phyloP scores from a whole-genome alignment of 2,113 vertebrate species.

The Todiramphus saurophagus region DNA sequence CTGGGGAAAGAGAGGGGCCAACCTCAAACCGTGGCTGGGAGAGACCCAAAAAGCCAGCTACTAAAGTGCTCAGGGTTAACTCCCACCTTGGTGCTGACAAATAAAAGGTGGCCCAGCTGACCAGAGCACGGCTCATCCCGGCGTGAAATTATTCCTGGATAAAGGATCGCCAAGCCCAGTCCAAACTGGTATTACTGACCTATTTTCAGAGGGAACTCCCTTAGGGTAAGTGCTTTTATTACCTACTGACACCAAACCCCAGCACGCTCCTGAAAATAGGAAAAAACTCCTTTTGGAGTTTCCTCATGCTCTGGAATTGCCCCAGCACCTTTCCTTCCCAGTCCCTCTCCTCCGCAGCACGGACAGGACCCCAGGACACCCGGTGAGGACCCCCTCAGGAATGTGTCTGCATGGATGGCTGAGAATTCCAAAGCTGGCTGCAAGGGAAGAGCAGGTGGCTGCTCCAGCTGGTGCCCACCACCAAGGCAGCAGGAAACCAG shows the following conservation, averaged over 20 bases:
- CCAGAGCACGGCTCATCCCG: neutral
- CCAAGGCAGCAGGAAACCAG: neutral
- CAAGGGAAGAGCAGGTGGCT: neutral
- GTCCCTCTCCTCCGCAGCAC: neutral
- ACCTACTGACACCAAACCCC: neutral
- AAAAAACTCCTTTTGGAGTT: neutral
- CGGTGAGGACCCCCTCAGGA: neutral
- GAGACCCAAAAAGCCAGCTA: fast-evolving
- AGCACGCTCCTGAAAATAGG: neutral
- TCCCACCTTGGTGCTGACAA: neutral
- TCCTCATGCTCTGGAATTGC: neutral
- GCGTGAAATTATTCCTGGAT: neutral
- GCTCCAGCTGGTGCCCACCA: neutral
- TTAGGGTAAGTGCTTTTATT: neutral
- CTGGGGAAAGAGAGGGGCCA: neutral
- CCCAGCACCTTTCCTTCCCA: fast-evolving
- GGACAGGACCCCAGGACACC: fast-evolving
- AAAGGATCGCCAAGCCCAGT: neutral
- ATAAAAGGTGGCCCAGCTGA: neutral
- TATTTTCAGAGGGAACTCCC: neutral
- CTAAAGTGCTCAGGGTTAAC: too few species aligned
- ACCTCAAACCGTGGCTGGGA: neutral
- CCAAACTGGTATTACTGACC: neutral
- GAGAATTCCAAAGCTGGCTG: neutral
- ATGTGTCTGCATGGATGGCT: neutral